phyloP scores from a whole-genome alignment of 2,888 invertebrate genomes.

The Scaptodrosophila latifasciaeformis region DNA sequence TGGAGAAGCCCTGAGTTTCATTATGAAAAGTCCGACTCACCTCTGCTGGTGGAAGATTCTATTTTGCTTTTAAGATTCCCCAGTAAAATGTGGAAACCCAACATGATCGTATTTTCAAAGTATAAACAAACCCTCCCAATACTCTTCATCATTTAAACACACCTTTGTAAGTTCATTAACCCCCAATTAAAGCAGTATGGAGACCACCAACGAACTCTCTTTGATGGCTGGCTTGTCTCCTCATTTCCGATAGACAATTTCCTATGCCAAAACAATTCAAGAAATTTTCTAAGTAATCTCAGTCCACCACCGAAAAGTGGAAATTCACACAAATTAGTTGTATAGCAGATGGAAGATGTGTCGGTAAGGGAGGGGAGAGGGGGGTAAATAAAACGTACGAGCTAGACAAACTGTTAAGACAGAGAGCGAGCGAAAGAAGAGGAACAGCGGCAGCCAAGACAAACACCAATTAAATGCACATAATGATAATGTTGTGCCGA shows the following conservation, averaged over 20 bases:
- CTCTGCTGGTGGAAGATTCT: no score
- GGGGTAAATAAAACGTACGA: neutral
- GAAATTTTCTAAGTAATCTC: slow-evolving; percentile 6
- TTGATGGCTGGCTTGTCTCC: slow-evolving; percentile 1
- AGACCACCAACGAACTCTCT: neutral
- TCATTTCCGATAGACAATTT: slow-evolving; percentile 18
- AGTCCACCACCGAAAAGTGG: slow-evolving; percentile 26
- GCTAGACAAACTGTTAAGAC: no score
- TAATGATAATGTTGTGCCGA: slow-evolving; percentile 68
- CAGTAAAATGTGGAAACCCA: no score
- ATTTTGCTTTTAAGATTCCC: no score
- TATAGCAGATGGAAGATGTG: slow-evolving; percentile 19
- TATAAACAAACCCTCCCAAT: no score
- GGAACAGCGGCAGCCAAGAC: slow-evolving; percentile 38
- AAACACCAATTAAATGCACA: slow-evolving; percentile 68
- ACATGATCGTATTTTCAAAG: no score
- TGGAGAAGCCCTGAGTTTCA: no score
- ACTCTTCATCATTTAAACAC: slow-evolving; percentile 19
- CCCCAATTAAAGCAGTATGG: neutral
- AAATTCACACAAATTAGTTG: slow-evolving; percentile 56
- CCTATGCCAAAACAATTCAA: slow-evolving; percentile 2
- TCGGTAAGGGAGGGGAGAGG: no score
- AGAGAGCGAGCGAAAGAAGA: slow-evolving; percentile 4
- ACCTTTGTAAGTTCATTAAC: slow-evolving; percentile 25
- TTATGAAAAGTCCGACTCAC: no score